These are phyloP conservation scores for Habroteleia sp. DNA, from an alignment of 2,888 invertebrate species.

Conservation along the genomic window DNA sequence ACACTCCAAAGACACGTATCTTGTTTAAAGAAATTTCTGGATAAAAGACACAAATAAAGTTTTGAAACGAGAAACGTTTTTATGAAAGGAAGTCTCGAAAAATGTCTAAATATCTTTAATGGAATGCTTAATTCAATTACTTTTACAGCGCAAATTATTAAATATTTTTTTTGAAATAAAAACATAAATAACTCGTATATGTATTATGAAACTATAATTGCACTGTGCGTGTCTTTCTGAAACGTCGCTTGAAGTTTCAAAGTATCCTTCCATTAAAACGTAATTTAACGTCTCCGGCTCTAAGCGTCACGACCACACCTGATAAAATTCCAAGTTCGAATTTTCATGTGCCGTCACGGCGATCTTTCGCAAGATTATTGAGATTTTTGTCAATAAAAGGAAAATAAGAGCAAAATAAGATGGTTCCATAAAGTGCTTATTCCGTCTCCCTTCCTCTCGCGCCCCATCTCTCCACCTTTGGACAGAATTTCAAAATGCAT, in stretches of 20 bases:
- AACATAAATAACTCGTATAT: too few relatives aligned
- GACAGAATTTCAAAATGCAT: constrained; percentile 56
- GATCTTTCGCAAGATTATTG: constrained; percentile 47
- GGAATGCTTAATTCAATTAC: too few relatives aligned
- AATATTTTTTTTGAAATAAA: too few relatives aligned
- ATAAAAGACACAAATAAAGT: too few relatives aligned
- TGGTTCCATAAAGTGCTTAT: constrained; percentile 40
- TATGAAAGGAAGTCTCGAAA: too few relatives aligned
- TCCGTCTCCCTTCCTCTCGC: not conserved
- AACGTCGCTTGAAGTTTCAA: constrained; percentile 34
- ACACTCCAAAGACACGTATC: too few relatives aligned
- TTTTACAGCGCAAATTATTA: too few relatives aligned
- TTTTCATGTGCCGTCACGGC: constrained; percentile 52
- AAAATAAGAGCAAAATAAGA: constrained; percentile 44
- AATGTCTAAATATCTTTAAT: too few relatives aligned
- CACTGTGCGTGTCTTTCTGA: constrained; percentile 7
- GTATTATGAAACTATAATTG: too few relatives aligned
- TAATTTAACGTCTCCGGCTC: constrained; percentile 39
- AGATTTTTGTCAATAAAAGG: constrained; percentile 58
- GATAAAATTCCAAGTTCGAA: constrained; percentile 54
- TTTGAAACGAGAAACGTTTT: too few relatives aligned
- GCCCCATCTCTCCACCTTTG: constrained; percentile 21
- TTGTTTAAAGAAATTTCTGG: too few relatives aligned
- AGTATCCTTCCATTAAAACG: constrained; percentile 43
- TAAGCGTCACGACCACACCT: constrained; percentile 40